Evolutionary conservation across 2,888 invertebrate species (phyloP).

Genomic region (Limnephilus marmoratus): DNA sequence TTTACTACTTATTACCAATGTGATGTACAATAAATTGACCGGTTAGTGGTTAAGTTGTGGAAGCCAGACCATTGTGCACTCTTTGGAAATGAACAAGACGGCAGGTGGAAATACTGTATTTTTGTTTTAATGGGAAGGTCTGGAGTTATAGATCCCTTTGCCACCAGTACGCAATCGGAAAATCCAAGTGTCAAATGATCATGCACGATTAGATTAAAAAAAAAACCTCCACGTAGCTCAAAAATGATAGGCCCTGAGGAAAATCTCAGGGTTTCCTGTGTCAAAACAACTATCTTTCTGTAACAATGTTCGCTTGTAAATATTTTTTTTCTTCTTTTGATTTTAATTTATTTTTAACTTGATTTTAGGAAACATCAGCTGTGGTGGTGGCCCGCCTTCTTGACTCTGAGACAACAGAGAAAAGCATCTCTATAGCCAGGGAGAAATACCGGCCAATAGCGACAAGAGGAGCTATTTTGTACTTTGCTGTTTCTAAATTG

Average conservation of each 20-base stretch:
- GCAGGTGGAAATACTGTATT: too few relatives aligned
- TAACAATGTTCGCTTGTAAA: neutral
- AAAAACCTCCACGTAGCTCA: neutral
- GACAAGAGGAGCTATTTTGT: constrained; percentile 91
- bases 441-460: constrained; percentile 92
- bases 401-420: constrained; percentile 92
- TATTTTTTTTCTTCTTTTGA: neutral
- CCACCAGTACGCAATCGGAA: too few relatives aligned
- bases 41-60: too few relatives aligned
- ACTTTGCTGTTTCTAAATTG: constrained; percentile 92
- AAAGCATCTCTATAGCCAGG: constrained; percentile 89
- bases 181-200: too few relatives aligned
- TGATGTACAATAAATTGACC: neutral
- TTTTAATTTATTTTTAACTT: constrained; percentile 2
- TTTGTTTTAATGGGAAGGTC: too few relatives aligned
- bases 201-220: too few relatives aligned
- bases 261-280: neutral
- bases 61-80: too few relatives aligned
- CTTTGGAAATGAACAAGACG: too few relatives aligned
- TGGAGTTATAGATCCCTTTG: too few relatives aligned
- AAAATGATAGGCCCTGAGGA: neutral
- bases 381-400: constrained; percentile 92
- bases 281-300: neutral
- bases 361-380: constrained; percentile 87
- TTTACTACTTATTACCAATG: neutral